Percentiles rank a stretch among this genome's conserved stretches.
These are phyloP conservation scores for Hypothenemus hampei DNA, from an alignment of 1,140 invertebrate species.

Conservation along the genomic window DNA sequence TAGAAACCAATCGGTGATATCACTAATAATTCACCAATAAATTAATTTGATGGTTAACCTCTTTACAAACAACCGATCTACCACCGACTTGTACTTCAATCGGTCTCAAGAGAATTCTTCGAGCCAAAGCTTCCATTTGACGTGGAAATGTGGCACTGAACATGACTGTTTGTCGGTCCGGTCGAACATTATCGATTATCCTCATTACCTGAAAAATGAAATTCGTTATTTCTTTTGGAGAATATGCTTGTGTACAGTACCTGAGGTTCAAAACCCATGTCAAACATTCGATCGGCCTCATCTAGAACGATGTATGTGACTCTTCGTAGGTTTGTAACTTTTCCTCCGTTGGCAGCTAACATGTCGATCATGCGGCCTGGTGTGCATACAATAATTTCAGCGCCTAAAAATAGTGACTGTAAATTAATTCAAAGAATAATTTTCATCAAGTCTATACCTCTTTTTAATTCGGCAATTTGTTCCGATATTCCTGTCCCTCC, in stretches of 20 bases:
- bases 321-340: constrained; percentile 92
- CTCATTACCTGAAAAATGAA: constrained; percentile 67
- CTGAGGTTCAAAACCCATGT: constrained; percentile 99
- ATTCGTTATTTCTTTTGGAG: neutral
- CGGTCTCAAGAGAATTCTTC: constrained; percentile 89
- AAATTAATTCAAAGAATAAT: constrained; percentile 7
- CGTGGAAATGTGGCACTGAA: constrained; percentile 98
- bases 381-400: constrained; percentile 98
- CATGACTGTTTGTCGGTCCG: constrained; percentile 96
- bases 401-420: constrained; percentile 42
- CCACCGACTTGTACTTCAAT: constrained; percentile 99
- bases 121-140: constrained; percentile 97
- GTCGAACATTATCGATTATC: constrained; percentile 95
- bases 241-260: constrained; percentile 11
- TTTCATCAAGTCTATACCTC: constrained; percentile 53
- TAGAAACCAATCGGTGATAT: constrained; percentile 13
- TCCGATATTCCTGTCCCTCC: constrained; percentile 97
- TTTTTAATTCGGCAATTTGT: constrained; percentile 96
- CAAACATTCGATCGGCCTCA: constrained; percentile 99
- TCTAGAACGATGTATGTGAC: constrained; percentile 98
- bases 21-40: too few species aligned
- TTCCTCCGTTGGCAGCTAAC: constrained; percentile 94
- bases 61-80: constrained; percentile 94
- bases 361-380: constrained; percentile 99
- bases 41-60: constrained; percentile 46